Evolutionary conservation across 53 echinoderm and acorn worm genomes (phyloP), one percentile per base, ranked within the genome.

Genomic region (Apostichopus leukothele): DNA sequence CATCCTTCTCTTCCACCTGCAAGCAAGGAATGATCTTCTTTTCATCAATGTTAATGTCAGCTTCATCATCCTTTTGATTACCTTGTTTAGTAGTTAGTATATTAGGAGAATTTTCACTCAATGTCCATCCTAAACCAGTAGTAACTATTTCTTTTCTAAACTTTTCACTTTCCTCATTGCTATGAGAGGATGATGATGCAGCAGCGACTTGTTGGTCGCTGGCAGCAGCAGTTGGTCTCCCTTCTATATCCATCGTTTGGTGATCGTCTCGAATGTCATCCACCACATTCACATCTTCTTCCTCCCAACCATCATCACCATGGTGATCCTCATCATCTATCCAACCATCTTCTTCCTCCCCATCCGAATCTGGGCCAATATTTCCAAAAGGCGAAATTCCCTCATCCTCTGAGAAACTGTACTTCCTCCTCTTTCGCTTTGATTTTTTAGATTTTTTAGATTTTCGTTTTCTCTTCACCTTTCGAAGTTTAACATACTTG

Each of bases 1-100:
- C 96, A 6, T 88, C 76, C 51, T 94, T 94, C 63, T 94, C 94
- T 87, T 94, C 92, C 27, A 96, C 91, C 11, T 92, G 90, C 74
- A 93, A 88, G 68, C 92, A 88, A 11, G 95, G 92, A 22, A 95
- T 90, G 59, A 91, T 90, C 88, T 95, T 90, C 73, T 90, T 80
- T 3, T 87, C 55, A 66, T 81, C 88, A n/a, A 53, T 81, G 76
- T 81, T 88, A 13, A 60, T 75, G 60, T 89, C 91, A 39, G 21
- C 60, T 52, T 57, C 77, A 59, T 55, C 60, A 78, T 26, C 66
- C 16, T 23, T 61, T 89, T 66, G 23, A 16, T n/a, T 12, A 51
- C 26, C 14, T 51, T 60, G 60, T 68, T 39, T 11, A 5, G 57
- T 57, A 7, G 57, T 57, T 9, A 10, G 57, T 57, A 9, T 26